phyloP scores from a whole-genome alignment of 2,113 vertebrate species.

The Gnathonemus echidnorhynchus region DNA sequence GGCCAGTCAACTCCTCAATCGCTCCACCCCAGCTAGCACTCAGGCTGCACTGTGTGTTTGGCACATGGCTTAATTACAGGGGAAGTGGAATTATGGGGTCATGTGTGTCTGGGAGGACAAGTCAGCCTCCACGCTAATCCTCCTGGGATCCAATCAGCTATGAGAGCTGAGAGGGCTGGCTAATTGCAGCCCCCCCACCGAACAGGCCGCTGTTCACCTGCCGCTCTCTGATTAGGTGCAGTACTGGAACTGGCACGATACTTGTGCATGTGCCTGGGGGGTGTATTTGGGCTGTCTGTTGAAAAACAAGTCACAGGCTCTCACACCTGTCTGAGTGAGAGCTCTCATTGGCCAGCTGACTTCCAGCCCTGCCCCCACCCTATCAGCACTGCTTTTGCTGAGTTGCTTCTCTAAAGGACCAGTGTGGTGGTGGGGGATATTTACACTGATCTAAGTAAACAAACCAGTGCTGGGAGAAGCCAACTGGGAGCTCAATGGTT shows the following conservation, averaged over 20 bases:
- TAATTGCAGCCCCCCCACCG: slow-evolving; percentile 62
- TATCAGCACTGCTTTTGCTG: slow-evolving; percentile 38
- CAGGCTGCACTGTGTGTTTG: slow-evolving; percentile 38
- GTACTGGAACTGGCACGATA: slow-evolving; percentile 38
- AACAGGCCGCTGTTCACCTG: slow-evolving; percentile 17
- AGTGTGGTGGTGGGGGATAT: slow-evolving; percentile 34
- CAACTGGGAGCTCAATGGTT: not conserved
- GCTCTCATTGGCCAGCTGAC: slow-evolving; percentile 5
- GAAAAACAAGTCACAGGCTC: slow-evolving; percentile 18
- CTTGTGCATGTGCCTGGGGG: slow-evolving; percentile 21
- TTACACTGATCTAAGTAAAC: slow-evolving; percentile 56
- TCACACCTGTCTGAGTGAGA: slow-evolving; percentile 25
- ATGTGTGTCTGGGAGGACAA: slow-evolving; percentile 51
- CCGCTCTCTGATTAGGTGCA: not conserved
- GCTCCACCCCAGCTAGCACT: not conserved
- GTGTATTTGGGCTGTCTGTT: slow-evolving; percentile 28
- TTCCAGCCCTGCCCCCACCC: slow-evolving; percentile 36
- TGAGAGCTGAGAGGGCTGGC: slow-evolving; percentile 43
- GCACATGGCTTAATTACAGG: slow-evolving; percentile 80
- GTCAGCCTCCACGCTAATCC: slow-evolving; percentile 59
- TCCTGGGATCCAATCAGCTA: slow-evolving; percentile 74
- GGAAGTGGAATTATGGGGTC: slow-evolving; percentile 60
- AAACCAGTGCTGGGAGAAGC: slow-evolving; percentile 31
- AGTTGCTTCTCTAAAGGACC: slow-evolving; percentile 37
- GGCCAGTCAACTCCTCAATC: not conserved